Percentiles rank a stretch among this genome's conserved stretches.
phyloP scores from a whole-genome alignment of 2,888 invertebrate genomes.

The Trichopoda pennipes region DNA sequence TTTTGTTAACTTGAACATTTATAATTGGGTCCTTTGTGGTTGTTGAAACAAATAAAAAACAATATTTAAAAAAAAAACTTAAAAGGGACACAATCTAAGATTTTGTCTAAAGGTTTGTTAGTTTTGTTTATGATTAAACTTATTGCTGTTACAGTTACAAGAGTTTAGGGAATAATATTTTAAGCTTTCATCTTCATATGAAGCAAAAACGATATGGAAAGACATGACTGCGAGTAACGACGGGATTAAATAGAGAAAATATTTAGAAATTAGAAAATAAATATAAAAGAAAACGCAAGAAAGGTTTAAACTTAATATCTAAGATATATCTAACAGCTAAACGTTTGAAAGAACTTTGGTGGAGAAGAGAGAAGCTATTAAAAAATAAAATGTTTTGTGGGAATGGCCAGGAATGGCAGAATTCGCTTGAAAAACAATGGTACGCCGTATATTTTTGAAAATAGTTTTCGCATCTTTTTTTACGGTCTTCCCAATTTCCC shows the following conservation, averaged over 20 bases:
- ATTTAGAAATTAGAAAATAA: too few relatives aligned
- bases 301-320: too few relatives aligned
- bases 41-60: slow-evolving; percentile 68
- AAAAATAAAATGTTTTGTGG: too few relatives aligned
- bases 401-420: too few relatives aligned
- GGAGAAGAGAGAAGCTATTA: too few relatives aligned
- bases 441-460: too few relatives aligned
- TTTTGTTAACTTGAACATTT: slow-evolving; percentile 77
- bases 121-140: slow-evolving; percentile 73
- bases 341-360: too few relatives aligned
- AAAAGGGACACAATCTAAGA: slow-evolving; percentile 54
- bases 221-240: neutral
- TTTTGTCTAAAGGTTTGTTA: slow-evolving; percentile 43
- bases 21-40: slow-evolving; percentile 79
- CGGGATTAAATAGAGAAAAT: neutral
- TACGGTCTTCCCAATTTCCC: too few relatives aligned
- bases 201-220: neutral
- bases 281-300: neutral
- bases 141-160: slow-evolving; percentile 77
- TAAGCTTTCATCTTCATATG: neutral
- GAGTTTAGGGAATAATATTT: slow-evolving; percentile 70
- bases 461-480: too few relatives aligned
- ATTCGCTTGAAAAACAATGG: too few relatives aligned
- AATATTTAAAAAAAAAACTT: slow-evolving; percentile 6
- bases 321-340: too few relatives aligned